phyloP scores from a whole-genome alignment of 2,888 invertebrate species.

The Cantharis rustica region DNA sequence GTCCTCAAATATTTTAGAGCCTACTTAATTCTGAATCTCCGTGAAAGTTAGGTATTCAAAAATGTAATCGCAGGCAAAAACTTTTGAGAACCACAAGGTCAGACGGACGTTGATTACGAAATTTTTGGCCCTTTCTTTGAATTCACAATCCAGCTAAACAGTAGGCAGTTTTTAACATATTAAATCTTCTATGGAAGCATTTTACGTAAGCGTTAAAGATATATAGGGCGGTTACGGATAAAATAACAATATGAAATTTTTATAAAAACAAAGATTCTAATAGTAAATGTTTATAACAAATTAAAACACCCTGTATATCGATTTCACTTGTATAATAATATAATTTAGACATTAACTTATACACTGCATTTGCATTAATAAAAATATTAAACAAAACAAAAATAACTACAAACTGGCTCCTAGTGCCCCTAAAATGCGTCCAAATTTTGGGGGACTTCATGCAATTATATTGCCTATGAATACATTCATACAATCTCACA shows the following conservation, averaged over 20 bases:
- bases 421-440: not conserved
- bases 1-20: not conserved
- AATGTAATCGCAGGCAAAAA: not conserved
- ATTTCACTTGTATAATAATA: not conserved
- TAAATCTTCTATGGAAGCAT: not conserved
- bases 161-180: not conserved
- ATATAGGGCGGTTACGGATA: not conserved
- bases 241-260: not conserved
- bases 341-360: not conserved
- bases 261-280: not conserved
- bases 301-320: not conserved
- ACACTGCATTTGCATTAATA: not conserved
- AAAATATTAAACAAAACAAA: constrained; percentile 16
- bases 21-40: not conserved
- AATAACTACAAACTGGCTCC: not conserved
- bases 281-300: not conserved
- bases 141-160: not conserved
- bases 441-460: constrained; percentile 3
- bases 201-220: not conserved
- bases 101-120: not conserved
- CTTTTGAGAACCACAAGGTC: not conserved
- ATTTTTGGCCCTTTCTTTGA: not conserved
- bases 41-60: not conserved
- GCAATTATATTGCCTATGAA: constrained; percentile 15
- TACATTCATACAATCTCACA: constrained; percentile 16